Percentiles rank a stretch among this genome's conserved stretches.
Evolutionary conservation across 2,113 vertebrate genomes (phyloP).

Genomic region (Jaculus jaculus): DNA sequence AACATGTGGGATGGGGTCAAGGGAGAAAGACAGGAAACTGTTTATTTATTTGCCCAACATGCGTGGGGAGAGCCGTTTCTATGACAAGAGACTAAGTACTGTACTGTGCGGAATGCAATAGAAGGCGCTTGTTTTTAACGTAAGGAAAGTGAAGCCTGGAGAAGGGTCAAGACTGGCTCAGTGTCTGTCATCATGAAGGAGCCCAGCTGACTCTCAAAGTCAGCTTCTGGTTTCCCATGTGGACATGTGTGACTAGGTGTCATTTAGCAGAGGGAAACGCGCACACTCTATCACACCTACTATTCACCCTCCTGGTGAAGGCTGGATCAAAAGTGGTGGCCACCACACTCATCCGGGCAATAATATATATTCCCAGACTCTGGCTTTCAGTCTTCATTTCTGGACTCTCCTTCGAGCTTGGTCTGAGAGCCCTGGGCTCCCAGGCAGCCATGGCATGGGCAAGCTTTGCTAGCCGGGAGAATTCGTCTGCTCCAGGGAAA

Average conservation of each 20-base stretch:
- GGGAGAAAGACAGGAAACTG: neutral
- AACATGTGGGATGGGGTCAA: neutral
- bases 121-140: neutral
- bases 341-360: neutral
- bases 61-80: neutral
- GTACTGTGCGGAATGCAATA: neutral
- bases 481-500: neutral
- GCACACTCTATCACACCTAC: neutral
- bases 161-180: neutral
- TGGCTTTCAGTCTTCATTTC: neutral
- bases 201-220: neutral
- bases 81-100: neutral
- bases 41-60: neutral
- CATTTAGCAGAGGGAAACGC: neutral
- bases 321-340: neutral
- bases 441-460: neutral
- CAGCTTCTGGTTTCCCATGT: neutral
- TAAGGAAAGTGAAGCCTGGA: conserved; percentile 2
- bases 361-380: neutral
- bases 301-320: neutral
- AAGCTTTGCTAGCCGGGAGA: neutral
- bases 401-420: neutral
- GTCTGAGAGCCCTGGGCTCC: neutral
- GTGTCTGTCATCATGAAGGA: neutral
- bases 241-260: neutral